Evolutionary conservation across 1,140 invertebrate species (phyloP).

Genomic region (Heliothis virescens): DNA sequence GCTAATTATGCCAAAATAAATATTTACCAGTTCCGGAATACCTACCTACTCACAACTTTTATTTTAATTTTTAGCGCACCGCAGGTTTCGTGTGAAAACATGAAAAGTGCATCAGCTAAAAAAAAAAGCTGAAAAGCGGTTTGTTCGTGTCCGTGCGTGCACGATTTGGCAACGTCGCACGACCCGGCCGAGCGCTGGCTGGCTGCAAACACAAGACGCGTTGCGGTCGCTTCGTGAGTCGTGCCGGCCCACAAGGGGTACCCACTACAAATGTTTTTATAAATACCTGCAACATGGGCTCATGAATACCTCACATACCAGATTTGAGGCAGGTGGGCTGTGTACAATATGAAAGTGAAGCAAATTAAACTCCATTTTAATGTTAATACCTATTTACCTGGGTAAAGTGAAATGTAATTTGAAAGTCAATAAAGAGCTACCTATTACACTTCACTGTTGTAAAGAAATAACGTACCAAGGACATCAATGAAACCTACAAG

Average conservation of each 20-base stretch:
- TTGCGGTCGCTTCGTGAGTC: constrained; percentile 17
- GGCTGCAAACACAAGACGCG: constrained; percentile 33
- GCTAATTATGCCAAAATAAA: background rate
- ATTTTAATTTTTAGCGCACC: constrained; percentile 18
- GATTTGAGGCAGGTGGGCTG: background rate
- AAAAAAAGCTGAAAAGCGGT: constrained; percentile 18
- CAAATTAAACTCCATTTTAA: no score
- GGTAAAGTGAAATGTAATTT: no score
- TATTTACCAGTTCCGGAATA: constrained; percentile 11
- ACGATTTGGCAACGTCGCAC: constrained; percentile 50
- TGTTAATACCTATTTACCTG: no score
- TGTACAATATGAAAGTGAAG: background rate
- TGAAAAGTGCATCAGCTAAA: constrained; percentile 56
- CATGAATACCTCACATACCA: constrained; percentile 4
- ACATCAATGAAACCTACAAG: no score
- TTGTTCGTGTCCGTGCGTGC: constrained; percentile 17
- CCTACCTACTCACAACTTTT: background rate
- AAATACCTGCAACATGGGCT: constrained; percentile 5
- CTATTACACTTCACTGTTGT: no score
- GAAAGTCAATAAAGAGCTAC: no score
- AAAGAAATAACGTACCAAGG: no score
- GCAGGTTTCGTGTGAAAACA: constrained; percentile 49
- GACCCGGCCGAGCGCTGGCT: constrained; percentile 13
- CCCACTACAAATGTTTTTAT: constrained; percentile 9
- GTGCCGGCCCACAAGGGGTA: constrained; percentile 2